Evolutionary conservation across 2,888 invertebrate genomes (phyloP), one percentile per base, ranked within the genome.

Genomic region (Dendrolimus houi): DNA sequence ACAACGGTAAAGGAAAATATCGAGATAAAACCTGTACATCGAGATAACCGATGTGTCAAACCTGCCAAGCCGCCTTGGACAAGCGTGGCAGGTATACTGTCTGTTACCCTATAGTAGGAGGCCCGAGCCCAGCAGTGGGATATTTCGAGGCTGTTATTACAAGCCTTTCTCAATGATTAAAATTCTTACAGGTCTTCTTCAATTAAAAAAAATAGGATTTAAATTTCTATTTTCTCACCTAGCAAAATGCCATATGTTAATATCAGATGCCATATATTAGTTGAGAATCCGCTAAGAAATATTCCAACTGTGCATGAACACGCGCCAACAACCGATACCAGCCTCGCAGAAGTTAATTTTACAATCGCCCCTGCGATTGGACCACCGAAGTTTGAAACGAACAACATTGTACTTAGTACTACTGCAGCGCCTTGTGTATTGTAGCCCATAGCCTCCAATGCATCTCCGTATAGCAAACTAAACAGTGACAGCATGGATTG

Each of bases 401-500:
- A 92, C 59, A 94, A 92, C 85, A 94, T 94, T 0, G 94, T 87
- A 72, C 94, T 94, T 69, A 94, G 91, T 14, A 95, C 93, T 41
- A 94, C 74, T 0, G 94, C 94, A 0, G 94, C 93, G 9, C 94
- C 94, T 55, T 93, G 90, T 0, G 94, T 94, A 52, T 86, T 91
- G 62, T 93, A 91, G 0, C 93, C 92, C 92, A 95, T 92, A 0
- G 88, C 83, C 68, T 92, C 86, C 59, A 95, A 79, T 60, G 93
- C 91, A 64, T 93, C 93, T 54, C 93, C 94, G 65, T 94, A 95
- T 47, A 95, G 82, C 57, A 95, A 87, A 59, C 95, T 94, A 76
- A 94, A 95, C 54, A 94, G 87, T 7, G 95, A 94, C 63, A 94
- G 85, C 77, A 95, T 91, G 2, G 95, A 93, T 75, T 95, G 94